Evolutionary conservation across 2,888 invertebrate species (phyloP).

Genomic region (Sarcophaga rosellei): DNA sequence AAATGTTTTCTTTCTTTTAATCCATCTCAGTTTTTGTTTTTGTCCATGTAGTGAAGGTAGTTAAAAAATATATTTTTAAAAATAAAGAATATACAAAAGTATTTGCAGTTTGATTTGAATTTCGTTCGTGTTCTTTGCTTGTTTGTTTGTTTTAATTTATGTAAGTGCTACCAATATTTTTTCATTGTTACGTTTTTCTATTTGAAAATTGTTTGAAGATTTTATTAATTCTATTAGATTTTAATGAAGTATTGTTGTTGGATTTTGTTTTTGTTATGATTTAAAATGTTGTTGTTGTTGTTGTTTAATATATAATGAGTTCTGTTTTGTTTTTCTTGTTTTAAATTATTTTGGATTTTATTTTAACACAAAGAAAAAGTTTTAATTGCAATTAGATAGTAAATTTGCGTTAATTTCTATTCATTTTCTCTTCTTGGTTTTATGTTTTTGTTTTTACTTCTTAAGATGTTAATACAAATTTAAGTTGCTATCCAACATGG

Average conservation of each 20-base stretch:
- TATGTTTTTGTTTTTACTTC: conserved; percentile 69
- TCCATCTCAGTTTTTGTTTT: neutral
- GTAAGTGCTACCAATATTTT: conserved; percentile 53
- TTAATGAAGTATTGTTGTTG: neutral
- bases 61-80: conserved; percentile 34
- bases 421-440: conserved; percentile 54
- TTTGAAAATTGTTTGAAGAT: conserved; percentile 49
- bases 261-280: neutral
- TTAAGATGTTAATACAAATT: conserved; percentile 65
- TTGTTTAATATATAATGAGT: conserved; percentile 16
- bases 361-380: conserved; percentile 68
- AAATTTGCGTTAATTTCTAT: conserved; percentile 71
- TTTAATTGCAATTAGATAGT: conserved; percentile 68
- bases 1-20: neutral
- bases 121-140: neutral
- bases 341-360: conserved; percentile 68
- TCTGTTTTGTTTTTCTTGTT: neutral
- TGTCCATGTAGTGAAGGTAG: conserved; percentile 29
- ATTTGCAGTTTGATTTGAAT: neutral
- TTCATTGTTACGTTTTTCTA: conserved; percentile 50
- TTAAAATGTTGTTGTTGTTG: conserved; percentile 6
- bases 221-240: conserved; percentile 10
- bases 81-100: conserved; percentile 2
- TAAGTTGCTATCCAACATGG: conserved; percentile 56
- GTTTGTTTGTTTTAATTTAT: neutral